These are phyloP conservation scores for Apodemus speciosus DNA, from an alignment of 2,113 vertebrate genomes.

Conservation along the genomic window DNA sequence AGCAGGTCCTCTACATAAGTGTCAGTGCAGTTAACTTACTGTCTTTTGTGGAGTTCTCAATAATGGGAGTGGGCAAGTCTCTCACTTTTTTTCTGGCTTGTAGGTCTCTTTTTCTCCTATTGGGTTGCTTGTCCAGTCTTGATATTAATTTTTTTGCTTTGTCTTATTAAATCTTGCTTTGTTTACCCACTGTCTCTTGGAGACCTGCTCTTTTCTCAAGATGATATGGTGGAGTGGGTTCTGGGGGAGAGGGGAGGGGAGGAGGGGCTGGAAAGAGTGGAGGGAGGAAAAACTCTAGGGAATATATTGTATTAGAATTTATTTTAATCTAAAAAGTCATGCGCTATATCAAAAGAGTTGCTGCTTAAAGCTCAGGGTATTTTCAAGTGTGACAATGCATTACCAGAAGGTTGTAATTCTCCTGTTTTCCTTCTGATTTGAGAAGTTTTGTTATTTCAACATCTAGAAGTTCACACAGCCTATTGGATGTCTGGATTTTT, in stretches of 20 bases:
- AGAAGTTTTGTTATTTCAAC: slow-evolving; percentile 27
- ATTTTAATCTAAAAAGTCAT: neutral
- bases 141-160: neutral
- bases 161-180: neutral
- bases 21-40: neutral
- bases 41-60: neutral
- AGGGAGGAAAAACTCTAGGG: neutral
- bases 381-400: neutral
- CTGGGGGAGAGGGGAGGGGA: neutral
- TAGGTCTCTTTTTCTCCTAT: neutral
- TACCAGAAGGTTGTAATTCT: neutral
- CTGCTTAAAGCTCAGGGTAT: neutral
- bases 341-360: neutral
- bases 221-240: neutral
- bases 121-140: too few species aligned
- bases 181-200: neutral
- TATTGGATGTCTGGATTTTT: too few species aligned
- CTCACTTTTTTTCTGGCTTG: too few species aligned
- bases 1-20: neutral
- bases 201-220: neutral
- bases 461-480: neutral
- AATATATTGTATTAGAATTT: neutral
- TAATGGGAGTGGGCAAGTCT: neutral
- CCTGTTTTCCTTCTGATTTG: neutral
- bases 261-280: neutral